Evolutionary conservation across 2,888 invertebrate species (phyloP).

Genomic region (Acrobasis repandana): DNA sequence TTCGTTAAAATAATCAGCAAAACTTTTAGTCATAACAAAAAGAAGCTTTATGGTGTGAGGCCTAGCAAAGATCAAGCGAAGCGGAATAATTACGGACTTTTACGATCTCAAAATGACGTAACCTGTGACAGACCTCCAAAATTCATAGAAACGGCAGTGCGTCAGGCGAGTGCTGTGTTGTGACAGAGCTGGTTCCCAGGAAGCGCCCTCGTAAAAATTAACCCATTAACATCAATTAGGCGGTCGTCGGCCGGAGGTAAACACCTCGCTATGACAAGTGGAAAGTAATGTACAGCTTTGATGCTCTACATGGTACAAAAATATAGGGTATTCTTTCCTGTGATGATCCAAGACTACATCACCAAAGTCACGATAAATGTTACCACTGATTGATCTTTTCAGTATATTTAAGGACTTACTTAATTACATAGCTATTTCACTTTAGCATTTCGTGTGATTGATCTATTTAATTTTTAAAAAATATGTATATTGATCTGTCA

Average conservation of each 20-base stretch:
- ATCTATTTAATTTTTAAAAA: too few relatives aligned
- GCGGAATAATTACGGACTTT: conserved; percentile 4
- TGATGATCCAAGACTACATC: too few relatives aligned
- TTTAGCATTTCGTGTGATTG: too few relatives aligned
- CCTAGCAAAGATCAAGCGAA: background rate
- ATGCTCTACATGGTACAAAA: background rate
- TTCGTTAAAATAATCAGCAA: too few relatives aligned
- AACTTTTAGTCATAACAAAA: too few relatives aligned
- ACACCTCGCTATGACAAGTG: background rate
- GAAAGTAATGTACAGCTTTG: background rate
- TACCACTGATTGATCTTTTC: too few relatives aligned
- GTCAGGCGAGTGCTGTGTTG: conserved; percentile 3
- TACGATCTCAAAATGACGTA: conserved; percentile 11
- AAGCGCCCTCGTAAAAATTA: conserved; percentile 59
- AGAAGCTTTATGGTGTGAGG: too few relatives aligned
- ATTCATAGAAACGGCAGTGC: conserved; percentile 9
- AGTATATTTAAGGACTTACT: too few relatives aligned
- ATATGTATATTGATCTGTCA: too few relatives aligned
- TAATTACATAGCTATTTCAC: too few relatives aligned
- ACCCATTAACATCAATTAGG: conserved; percentile 70
- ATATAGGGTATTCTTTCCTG: too few relatives aligned
- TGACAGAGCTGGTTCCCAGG: conserved; percentile 40
- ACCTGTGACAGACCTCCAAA: background rate
- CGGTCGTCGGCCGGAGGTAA: conserved; percentile 28
- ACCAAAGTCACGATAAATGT: too few relatives aligned